Base-by-base conservation (phyloP, 2,888 invertebrate species). In the Eilema griseolum region DNA sequence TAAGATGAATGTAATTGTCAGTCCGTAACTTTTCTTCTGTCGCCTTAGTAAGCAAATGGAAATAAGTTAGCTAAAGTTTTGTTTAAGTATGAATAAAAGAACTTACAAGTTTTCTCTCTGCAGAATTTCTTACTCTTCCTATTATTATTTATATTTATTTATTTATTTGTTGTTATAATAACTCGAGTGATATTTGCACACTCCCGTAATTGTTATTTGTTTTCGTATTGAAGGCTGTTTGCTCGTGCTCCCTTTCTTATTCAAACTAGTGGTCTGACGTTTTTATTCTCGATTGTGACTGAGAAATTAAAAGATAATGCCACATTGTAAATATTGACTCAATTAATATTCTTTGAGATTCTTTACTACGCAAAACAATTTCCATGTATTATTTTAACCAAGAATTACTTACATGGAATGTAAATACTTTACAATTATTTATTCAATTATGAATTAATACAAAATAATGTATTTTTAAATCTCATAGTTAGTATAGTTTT, bases 11-110 rank as follows among this genome's bases (percentile, higher is more conserved):
- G 72, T 87, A 85, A 88, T 85, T 86, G 85, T 78, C 79, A 73
- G 72, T 62, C 73, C 60, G 77, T 78, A 85, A 88, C 84, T 85
- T 87, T 80, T 78, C 69, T 78, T 75, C 69, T 57, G 69, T 78
- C 78, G 76, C 78, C 72, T 80, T 75, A 76, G 69, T 73, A 79
- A 83, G 82, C 79, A 85, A 88, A 85, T 84, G 84, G 84, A 85
- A 86, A 87, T 86, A 89, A 85, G 84, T 87, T 84, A 73, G 76
- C 66, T 66, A 76, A 89, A 89, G 81, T 88, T 87, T 81, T 70
- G 69, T 77, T 59, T 84, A 84, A 86, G 85, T 83, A 86, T 84
- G 84, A 85, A 88, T 85, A 85, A 86, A 84, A 82, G 77, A 83
- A 82, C 76, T 73, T 71, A 61, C 67, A 78, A 84, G 76, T 81